Percentiles rank a stretch among this genome's conserved stretches.
Evolutionary conservation across 2,113 vertebrate species (phyloP).

Genomic region (Eolophus roseicapilla): DNA sequence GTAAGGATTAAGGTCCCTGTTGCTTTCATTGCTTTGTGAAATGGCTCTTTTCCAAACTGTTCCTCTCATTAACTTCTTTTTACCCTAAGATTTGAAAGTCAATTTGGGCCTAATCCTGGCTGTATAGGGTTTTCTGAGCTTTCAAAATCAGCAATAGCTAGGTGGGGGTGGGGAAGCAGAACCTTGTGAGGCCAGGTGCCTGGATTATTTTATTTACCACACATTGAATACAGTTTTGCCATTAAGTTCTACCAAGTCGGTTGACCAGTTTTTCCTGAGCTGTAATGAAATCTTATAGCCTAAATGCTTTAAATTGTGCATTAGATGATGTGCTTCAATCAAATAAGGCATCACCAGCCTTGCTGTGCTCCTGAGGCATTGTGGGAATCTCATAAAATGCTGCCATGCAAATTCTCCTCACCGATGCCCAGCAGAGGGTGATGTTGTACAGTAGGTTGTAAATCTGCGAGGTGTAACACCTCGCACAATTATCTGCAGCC

Average conservation of each 20-base stretch:
- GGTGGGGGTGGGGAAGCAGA: not conserved
- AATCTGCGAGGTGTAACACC: conserved; percentile 3
- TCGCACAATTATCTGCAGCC: not conserved
- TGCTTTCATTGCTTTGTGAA: not conserved
- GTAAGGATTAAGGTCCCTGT: not conserved
- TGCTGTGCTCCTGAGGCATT: not conserved
- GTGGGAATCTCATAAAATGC: not conserved
- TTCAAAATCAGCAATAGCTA: not conserved
- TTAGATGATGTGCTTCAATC: not conserved
- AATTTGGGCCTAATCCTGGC: not conserved
- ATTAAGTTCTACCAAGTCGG: not conserved
- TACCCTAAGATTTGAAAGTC: not conserved
- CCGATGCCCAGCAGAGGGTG: conserved; percentile 52
- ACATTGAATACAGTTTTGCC: not conserved
- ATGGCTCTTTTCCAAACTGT: not conserved
- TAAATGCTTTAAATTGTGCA: not conserved
- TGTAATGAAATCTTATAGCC: not conserved
- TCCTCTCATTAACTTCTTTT: not conserved
- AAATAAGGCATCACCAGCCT: not conserved
- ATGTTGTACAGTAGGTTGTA: conserved; percentile 58
- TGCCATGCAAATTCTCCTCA: not conserved
- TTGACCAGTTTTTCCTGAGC: not conserved
- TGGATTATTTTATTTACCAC: not conserved
- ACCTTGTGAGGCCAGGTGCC: not conserved
- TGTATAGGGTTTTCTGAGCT: not conserved